Conservation (phyloP, 2,888 invertebrate genomes). For the Ichneumon xanthorius region DNA sequence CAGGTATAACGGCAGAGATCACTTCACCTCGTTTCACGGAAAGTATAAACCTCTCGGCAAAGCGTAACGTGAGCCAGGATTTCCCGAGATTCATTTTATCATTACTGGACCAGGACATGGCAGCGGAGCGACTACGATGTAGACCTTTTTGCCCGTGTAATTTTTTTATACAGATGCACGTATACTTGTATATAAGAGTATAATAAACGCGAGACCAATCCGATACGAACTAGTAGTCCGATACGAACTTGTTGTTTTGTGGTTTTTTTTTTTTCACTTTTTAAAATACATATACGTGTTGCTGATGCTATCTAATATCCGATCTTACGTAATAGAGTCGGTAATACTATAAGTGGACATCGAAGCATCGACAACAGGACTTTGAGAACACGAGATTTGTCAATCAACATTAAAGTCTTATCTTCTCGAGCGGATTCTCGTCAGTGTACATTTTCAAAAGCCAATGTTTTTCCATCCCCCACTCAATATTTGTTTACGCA, state of each 20-base stretch:
- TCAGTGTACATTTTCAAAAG: constrained; percentile 36
- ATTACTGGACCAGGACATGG: constrained; percentile 24
- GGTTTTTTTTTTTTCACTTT: constrained; percentile 19
- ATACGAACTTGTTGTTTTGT: neutral
- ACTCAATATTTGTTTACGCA: neutral
- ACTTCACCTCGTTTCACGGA: constrained; percentile 31
- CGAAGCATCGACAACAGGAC: constrained; percentile 44
- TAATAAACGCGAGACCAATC: constrained; percentile 6
- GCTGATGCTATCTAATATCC: constrained; percentile 47
- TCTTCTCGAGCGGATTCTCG: constrained; percentile 45
- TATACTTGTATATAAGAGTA: neutral
- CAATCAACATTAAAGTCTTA: constrained; percentile 54
- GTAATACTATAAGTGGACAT: constrained; percentile 28
- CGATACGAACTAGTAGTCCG: neutral
- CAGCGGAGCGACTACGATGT: constrained; percentile 16
- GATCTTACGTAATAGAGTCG: constrained; percentile 45
- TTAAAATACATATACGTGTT: neutral
- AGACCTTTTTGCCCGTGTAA: neutral
- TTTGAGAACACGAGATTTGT: constrained; percentile 45
- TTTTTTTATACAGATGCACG: neutral
- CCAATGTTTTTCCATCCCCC: neutral
- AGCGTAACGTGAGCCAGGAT: constrained; percentile 57
- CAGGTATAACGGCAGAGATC: constrained; percentile 5
- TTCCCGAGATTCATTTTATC: constrained; percentile 54
- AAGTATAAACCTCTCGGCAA: constrained; percentile 16